Evolutionary conservation across 2,888 invertebrate species (phyloP).

Genomic region (Scaptomyza parva): DNA sequence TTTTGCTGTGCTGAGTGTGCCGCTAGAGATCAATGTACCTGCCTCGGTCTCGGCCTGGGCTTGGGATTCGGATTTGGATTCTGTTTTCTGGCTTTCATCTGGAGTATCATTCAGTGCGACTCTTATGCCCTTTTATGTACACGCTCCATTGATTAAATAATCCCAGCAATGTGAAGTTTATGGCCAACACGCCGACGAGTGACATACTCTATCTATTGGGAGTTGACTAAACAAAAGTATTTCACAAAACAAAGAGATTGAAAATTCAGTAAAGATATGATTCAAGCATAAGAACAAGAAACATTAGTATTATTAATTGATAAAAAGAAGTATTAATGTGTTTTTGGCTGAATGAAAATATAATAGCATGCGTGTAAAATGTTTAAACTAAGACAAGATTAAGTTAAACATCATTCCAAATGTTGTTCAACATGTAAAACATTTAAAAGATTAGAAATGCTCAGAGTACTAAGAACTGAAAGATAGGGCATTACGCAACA

Average conservation of each 20-base stretch:
- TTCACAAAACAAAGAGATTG: too few relatives aligned
- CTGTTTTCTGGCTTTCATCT: conserved; percentile 6
- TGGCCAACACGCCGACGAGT: too few relatives aligned
- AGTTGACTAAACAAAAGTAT: too few relatives aligned
- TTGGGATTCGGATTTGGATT: neutral
- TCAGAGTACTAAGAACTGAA: neutral
- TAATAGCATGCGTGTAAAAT: too few relatives aligned
- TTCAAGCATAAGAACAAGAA: too few relatives aligned
- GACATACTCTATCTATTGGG: conserved; percentile 41
- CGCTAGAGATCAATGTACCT: conserved; percentile 69
- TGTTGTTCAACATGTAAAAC: too few relatives aligned
- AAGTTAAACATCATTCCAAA: too few relatives aligned
- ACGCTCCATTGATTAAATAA: conserved; percentile 75
- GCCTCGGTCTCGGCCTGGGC: conserved; percentile 5
- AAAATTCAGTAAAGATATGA: too few relatives aligned
- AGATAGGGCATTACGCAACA: conserved; percentile 49
- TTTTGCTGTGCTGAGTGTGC: conserved; percentile 42
- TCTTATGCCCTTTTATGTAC: conserved; percentile 65
- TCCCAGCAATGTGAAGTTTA: conserved; percentile 33
- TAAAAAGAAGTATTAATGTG: too few relatives aligned
- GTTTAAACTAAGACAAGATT: too few relatives aligned
- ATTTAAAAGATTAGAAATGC: neutral
- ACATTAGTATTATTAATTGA: too few relatives aligned
- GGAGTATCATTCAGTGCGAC: conserved; percentile 52
- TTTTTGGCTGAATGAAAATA: too few relatives aligned